Base-by-base conservation (phyloP, 2,888 invertebrate species). In the Bellardia pandia region DNA sequence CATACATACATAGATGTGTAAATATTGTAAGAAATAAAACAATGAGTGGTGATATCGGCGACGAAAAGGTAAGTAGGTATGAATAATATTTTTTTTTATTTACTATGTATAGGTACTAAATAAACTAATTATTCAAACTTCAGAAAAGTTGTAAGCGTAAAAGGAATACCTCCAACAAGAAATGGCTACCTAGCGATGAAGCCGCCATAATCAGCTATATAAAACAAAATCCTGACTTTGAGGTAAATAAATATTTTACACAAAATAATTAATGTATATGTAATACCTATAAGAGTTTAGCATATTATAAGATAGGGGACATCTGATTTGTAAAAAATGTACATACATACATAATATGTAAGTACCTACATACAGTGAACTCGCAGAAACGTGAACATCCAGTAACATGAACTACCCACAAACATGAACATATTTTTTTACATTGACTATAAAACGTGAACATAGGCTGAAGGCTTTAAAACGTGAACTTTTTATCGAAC, bases 21-120 rank as follows among this genome's bases (percentile, higher is more conserved):
- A 13, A 45, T 13, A 45, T 45, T 45, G 13, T 11, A 45, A 45
- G 13, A 45, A 45, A 45, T 45, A 11, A 3, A n/a, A 30, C 53
- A 62, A 79, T 79, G 69, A 60, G 78, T 45, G 23, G 33, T 7
- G 23, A n/a, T 48, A 40, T 53, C 5, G 37, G 9, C n/a, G 9
- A 79, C 8, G 71, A 42, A 62, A 66, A 56, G 66, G 77, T 77
- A 77, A 23, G 23, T 77, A 77, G 9, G 23, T 56, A 1, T 3
- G 1, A 58, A 30, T 30, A 58, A 23, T 23, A 23, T 45, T 11
- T n/a, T 56, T 56, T 56, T 8, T 11, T n/a, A 23, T 56, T 9
- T 2, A 13, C 2, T 53, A 2, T 13, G 33, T 37, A 2, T 42
- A n/a, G n/a, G n/a, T n/a, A 45, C 37, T 33, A 33, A 4, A 66